Conservation (phyloP, 2,113 vertebrate genomes). For the Callionymus lyra region DNA sequence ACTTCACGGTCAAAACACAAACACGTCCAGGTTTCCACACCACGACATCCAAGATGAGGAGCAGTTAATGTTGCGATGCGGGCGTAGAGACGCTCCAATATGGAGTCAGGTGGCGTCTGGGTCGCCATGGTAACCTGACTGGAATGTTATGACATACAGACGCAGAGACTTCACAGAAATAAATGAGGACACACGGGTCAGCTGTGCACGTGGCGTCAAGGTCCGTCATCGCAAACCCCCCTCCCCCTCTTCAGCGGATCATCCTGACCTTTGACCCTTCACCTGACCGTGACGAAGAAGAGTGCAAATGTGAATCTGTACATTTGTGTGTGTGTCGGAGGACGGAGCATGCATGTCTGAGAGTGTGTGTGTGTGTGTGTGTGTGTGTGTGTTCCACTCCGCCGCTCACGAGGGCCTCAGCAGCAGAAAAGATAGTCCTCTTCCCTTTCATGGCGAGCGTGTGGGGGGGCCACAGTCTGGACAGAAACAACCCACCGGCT, state of each 20-base stretch:
- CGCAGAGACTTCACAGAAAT: constrained; percentile 39
- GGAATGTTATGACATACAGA: constrained; percentile 44
- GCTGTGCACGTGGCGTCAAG: constrained; percentile 17
- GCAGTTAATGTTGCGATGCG: constrained; percentile 1
- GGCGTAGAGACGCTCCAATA: constrained; percentile 1
- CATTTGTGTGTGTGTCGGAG: constrained; percentile 12
- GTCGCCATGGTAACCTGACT: constrained; percentile 33
- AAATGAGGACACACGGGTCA: constrained; percentile 43
- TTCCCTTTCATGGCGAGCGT: constrained; percentile 6
- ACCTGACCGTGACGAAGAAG: constrained; percentile 13
- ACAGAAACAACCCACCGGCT: constrained; percentile 7
- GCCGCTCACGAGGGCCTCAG: constrained; percentile 25
- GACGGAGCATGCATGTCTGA: constrained; percentile 32
- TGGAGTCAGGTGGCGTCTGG: constrained; percentile 6
- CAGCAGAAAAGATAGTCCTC: constrained; percentile 20
- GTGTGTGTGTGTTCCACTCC: constrained; percentile 9
- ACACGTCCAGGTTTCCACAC: constrained; percentile 3
- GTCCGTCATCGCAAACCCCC: constrained; percentile 51
- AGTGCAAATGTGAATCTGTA: constrained; percentile 24
- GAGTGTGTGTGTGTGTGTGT: background rate
- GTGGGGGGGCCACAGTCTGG: constrained; percentile 6
- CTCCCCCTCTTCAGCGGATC: constrained; percentile 44
- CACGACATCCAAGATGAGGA: constrained; percentile 1
- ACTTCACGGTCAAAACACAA: constrained; percentile 1
- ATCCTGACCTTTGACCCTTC: constrained; percentile 58